Evolutionary conservation across 92 coral and sea anemone genomes (phyloP).

Genomic region (Paramuricea clavata): DNA sequence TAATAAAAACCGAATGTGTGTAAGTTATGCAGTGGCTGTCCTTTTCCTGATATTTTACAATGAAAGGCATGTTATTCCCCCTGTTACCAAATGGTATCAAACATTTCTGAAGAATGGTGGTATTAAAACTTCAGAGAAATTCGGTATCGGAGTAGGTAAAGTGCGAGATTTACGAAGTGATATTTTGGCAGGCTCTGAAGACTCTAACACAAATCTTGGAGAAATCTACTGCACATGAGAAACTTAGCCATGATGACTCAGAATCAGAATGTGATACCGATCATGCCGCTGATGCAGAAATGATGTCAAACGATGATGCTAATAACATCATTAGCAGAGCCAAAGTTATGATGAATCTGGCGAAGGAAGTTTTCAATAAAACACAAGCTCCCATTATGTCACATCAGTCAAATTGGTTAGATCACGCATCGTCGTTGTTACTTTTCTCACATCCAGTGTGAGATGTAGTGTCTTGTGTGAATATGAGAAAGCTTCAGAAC

Average conservation of each 20-base stretch:
- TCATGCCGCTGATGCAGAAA: background rate
- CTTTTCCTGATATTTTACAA: constrained; percentile 50
- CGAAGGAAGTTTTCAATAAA: background rate
- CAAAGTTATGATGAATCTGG: background rate
- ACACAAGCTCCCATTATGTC: background rate
- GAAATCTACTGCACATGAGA: background rate
- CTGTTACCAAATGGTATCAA: background rate
- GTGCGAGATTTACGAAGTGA: background rate
- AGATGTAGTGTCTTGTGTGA: background rate
- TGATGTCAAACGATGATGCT: background rate
- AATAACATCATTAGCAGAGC: constrained; percentile 1
- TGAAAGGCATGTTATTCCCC: background rate
- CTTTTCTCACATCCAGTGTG: constrained; percentile 31
- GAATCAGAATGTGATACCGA: no score
- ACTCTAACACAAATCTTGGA: background rate
- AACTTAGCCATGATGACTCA: no score
- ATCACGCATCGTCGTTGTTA: constrained; percentile 14
- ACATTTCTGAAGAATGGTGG: background rate
- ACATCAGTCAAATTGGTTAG: background rate
- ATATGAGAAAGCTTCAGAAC: background rate
- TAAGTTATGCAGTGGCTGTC: no score
- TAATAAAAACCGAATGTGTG: constrained; percentile 69
- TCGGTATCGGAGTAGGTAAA: background rate
- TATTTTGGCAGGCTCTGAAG: background rate
- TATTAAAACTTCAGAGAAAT: background rate